A percentile compares a stretch with the other conserved stretches of the same genome.
These are phyloP conservation scores for Tetramorium parvispinum DNA, from an alignment of 1,140 invertebrate genomes.

Conservation along the genomic window DNA sequence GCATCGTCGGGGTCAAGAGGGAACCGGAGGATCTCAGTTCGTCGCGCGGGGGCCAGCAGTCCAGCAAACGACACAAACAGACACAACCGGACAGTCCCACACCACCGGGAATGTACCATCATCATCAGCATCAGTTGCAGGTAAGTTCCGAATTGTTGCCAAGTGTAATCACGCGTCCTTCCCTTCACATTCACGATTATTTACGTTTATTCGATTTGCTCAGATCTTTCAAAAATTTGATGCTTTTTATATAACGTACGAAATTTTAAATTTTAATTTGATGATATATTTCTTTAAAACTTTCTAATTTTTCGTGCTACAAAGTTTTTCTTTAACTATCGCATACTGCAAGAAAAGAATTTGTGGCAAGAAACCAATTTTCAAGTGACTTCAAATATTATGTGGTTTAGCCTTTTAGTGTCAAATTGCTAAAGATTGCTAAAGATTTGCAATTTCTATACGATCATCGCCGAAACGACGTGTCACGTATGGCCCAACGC, in stretches of 20 bases:
- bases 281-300: neutral
- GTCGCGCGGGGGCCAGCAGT: conserved; percentile 85
- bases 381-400: neutral
- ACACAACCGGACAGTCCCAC: conserved; percentile 85
- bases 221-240: neutral
- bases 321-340: neutral
- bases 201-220: neutral
- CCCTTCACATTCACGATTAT: neutral
- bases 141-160: conserved; percentile 66
- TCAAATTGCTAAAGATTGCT: conserved; percentile 29
- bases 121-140: conserved; percentile 85
- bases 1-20: conserved; percentile 87
- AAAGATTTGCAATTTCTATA: neutral
- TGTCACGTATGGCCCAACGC: conserved; percentile 24
- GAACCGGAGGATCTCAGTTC: conserved; percentile 89
- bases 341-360: neutral
- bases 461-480: conserved; percentile 1
- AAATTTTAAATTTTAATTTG: neutral
- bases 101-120: conserved; percentile 87
- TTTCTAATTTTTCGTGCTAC: neutral
- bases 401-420: neutral
- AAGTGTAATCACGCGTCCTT: neutral
- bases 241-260: neutral
- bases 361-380: neutral
- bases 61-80: conserved; percentile 84